Base-by-base conservation (phyloP, 2,888 invertebrate genomes). In the Scaptomyza reducta region DNA sequence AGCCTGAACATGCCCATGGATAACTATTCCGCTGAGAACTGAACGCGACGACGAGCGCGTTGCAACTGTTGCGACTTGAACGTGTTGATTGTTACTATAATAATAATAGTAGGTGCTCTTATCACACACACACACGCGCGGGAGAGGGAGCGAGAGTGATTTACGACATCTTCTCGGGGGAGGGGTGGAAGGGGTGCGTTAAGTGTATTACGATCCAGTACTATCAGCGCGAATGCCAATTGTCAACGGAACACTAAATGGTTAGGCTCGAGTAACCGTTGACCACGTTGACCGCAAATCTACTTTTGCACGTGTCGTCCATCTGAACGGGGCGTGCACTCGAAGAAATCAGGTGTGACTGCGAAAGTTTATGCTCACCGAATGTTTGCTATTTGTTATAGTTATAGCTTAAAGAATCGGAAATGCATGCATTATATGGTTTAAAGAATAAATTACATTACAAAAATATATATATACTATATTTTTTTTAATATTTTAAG, bases 231-330 rank as follows among this genome's bases (percentile, higher is more conserved):
- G 74, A 63, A 25, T 59, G 70, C 47, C 50, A 75, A 60, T 44
- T 61, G 44, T 18, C 68, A 38, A 61, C 73, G 60, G 40, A 40
- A 16, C 10, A 10, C 38, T 40, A 59, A 59, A 41, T 18, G 50
- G 41, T 46, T 45, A 18, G 31, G 70, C 44, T 51, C 41, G 60
- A 45, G 41, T 49, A 56, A 47, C 38, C 35, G 35, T 38, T 14
- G 14, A 38, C 14, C 38, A 38, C 38, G 46, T 27, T 62, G 62
- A 44, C 47, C 45, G 27, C 47, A 41, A 38, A 40, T 27, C 38
- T 16, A 42, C 49, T 44, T 59, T 61, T 59, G 77, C 75, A 80
- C 75, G 75, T 75, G 75, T 61, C 29, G 51, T 76, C 60, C 60
- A 66, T 22, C 59, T 27, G 1, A 27, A 27, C 27, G 27, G 29